A percentile compares a stretch with the other conserved stretches of the same genome.
phyloP scores from a whole-genome alignment of 2,797 vertebrate genomes.

The Xerus rutilus region DNA sequence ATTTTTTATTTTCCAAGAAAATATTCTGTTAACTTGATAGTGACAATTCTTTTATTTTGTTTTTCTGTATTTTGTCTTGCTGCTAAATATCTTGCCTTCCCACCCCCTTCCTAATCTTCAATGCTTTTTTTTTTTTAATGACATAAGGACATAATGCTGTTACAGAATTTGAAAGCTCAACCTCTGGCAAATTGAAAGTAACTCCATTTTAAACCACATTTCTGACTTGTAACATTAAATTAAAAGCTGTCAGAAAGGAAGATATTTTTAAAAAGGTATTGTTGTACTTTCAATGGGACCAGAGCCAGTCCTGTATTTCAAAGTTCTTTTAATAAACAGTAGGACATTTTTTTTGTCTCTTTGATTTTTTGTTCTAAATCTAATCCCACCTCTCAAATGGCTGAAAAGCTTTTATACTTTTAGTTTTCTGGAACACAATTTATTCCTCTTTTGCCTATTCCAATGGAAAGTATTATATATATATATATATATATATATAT shows the following conservation, averaged over 20 bases:
- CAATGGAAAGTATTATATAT: neutral
- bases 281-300: conserved; percentile 50
- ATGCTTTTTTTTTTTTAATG: neutral
- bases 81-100: neutral
- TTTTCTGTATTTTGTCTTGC: neutral
- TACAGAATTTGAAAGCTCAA: conserved; percentile 58
- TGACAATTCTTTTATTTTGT: neutral
- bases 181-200: conserved; percentile 41
- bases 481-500: no score
- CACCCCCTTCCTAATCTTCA: neutral
- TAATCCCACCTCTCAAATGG: conserved; percentile 16
- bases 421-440: neutral
- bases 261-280: conserved; percentile 39
- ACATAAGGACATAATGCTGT: neutral
- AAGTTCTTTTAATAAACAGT: conserved; percentile 67
- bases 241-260: conserved; percentile 68
- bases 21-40: neutral
- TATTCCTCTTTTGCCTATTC: neutral
- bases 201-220: conserved; percentile 57
- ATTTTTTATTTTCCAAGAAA: conserved; percentile 25
- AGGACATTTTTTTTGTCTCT: conserved; percentile 54
- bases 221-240: conserved; percentile 66
- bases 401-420: neutral
- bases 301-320: conserved; percentile 44
- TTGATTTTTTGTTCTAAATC: conserved; percentile 59